Conservation (phyloP, 1,140 invertebrate genomes). For the Battus philenor region DNA sequence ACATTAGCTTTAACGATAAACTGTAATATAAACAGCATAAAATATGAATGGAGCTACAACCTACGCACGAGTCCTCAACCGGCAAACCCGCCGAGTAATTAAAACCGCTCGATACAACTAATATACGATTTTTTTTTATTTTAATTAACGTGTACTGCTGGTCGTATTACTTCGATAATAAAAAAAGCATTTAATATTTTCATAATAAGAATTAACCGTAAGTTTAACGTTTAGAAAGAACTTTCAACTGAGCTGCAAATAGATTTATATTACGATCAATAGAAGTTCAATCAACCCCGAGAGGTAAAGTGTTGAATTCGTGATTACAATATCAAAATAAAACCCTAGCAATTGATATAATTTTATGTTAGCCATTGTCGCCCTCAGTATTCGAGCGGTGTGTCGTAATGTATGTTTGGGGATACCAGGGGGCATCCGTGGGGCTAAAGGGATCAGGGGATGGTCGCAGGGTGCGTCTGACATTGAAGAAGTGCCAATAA, state of each 20-base stretch:
- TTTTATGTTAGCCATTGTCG: conserved; percentile 51
- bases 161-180: conserved; percentile 33
- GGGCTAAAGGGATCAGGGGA: conserved; percentile 55
- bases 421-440: conserved; percentile 39
- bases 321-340: conserved; percentile 63
- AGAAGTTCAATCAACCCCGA: not conserved
- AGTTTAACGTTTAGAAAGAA: conserved; percentile 11
- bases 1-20: conserved; percentile 25
- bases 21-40: conserved; percentile 39
- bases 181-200: conserved; percentile 42
- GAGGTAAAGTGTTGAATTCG: conserved; percentile 43
- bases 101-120: conserved; percentile 36
- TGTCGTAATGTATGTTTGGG: conserved; percentile 56
- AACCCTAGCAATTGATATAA: conserved; percentile 67
- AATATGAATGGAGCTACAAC: conserved; percentile 29
- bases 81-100: conserved; percentile 37
- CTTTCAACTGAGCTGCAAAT: not conserved
- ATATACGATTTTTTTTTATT: conserved; percentile 24
- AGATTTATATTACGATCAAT: not conserved
- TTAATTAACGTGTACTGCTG: conserved; percentile 40
- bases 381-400: conserved; percentile 53
- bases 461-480: conserved; percentile 74
- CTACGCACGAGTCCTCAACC: conserved; percentile 20
- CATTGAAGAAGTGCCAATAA: conserved; percentile 78
- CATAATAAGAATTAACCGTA: conserved; percentile 21